Evolutionary conservation across 2,888 invertebrate species (phyloP).

Genomic region (Meliscaeva auricollis): DNA sequence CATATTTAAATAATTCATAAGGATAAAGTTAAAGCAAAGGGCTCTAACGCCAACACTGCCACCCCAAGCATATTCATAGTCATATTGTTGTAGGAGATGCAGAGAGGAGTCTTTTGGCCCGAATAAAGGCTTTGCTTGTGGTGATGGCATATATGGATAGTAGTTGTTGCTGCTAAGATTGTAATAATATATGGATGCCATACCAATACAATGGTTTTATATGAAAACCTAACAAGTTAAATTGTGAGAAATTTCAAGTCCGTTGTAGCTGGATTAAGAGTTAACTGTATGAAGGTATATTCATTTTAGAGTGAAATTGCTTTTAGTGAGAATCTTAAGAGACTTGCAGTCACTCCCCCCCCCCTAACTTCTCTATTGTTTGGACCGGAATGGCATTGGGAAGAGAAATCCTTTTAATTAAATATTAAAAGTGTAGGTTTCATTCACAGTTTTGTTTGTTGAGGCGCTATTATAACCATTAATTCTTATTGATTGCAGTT

Average conservation of each 20-base stretch:
- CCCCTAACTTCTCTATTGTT: no score
- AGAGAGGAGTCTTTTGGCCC: neutral
- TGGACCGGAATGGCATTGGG: no score
- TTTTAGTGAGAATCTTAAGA: neutral
- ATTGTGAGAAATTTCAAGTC: no score
- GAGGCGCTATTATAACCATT: no score
- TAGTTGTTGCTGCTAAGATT: no score
- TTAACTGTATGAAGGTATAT: neutral
- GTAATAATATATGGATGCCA: no score
- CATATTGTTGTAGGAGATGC: no score
- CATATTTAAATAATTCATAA: constrained; percentile 58
- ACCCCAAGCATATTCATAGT: neutral
- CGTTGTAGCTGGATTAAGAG: neutral
- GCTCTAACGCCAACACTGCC: neutral
- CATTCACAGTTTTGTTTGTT: no score
- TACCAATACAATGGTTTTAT: neutral
- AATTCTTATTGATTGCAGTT: no score
- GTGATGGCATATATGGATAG: neutral
- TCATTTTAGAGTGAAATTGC: neutral
- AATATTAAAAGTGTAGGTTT: no score
- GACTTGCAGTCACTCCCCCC: neutral
- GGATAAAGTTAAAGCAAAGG: constrained; percentile 50
- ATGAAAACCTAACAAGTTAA: neutral
- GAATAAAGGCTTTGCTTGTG: neutral
- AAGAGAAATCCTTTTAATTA: no score